Evolutionary conservation across 2,113 vertebrate species (phyloP), one percentile per base, ranked within the genome.

Genomic region (Bubo blakistoni): DNA sequence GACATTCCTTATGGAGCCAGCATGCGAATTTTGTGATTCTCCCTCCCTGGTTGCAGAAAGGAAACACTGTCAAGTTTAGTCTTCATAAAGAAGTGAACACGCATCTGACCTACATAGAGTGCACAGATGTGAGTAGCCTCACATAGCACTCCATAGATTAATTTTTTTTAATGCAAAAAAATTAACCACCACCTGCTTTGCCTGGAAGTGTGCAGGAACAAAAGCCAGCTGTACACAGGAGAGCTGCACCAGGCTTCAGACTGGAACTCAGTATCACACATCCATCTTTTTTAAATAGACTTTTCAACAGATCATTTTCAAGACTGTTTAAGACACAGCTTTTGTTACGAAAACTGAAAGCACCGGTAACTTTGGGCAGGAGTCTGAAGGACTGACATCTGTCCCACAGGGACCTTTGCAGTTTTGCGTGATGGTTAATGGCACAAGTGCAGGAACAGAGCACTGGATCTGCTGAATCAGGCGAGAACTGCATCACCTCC

Each of bases 81-180:
- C 87, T 94, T 73, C 5, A 5, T 94, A 89, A 95, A 88, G 91
- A 79, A 93, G 67, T 47, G 76, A 81, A n/a, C 52, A 55, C 62
- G 77, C 70, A 77, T 89, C 92, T 97, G 96, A 97, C 96, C 96
- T 97, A 97, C 74, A 97, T 94, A 97, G 92, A 94, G 62, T 1
- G 19, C 91, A 86, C 84, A 92, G 96, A 96, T 97, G 90, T 57
- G 90, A 95, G 94, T 17, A 44, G 86, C 84, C 86, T 70, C 71
- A 8, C 77, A 51, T 8, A 72, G 63, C 71, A 18, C 5, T 18
- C 34, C 38, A 29, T 6, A 51, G 88, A 87, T 74, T 30, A 32
- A 34, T n/a, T 81, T 93, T 38, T 15, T 40, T 59, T 10, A 44
- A 65, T 5, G 54, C 15, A 47, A 57, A 67, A 86, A 88, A 62